A percentile compares a stretch with the other conserved stretches of the same genome.
These are phyloP conservation scores for Lophura nycthemera DNA, from an alignment of 2,113 vertebrate genomes.

Conservation along the genomic window DNA sequence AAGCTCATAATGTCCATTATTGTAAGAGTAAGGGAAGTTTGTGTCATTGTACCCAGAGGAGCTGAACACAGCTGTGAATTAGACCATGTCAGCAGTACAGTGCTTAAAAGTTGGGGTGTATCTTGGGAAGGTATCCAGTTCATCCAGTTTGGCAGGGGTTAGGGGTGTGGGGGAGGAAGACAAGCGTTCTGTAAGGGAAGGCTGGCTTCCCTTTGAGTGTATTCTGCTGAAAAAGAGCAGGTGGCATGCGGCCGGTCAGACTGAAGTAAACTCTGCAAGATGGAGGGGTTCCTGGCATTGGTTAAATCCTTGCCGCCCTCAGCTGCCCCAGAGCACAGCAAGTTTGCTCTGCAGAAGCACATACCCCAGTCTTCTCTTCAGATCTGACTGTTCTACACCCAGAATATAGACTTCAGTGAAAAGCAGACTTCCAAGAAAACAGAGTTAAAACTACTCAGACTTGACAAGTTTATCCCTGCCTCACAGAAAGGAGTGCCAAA, in stretches of 20 bases:
- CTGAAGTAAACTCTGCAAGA: not conserved
- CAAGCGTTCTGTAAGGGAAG: not conserved
- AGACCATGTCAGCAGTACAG: not conserved
- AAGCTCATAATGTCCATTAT: fast-evolving
- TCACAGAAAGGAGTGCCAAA: not conserved
- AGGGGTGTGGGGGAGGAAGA: not conserved
- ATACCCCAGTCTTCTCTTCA: not conserved
- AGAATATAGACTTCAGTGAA: not conserved
- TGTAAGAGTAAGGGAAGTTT: not conserved
- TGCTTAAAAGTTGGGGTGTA: conserved; percentile 22
- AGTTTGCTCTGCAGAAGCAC: not conserved
- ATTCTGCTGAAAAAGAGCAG: not conserved
- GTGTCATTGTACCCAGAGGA: not conserved
- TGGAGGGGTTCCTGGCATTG: not conserved
- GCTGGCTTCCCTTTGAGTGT: not conserved
- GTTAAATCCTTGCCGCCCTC: not conserved
- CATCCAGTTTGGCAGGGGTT: conserved; percentile 27
- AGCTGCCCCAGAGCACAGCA: not conserved
- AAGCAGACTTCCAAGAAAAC: conserved; percentile 1
- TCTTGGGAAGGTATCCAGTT: conserved; percentile 42
- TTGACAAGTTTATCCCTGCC: not conserved
- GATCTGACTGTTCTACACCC: not conserved
- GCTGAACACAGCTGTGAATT: not conserved
- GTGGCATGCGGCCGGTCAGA: not conserved
- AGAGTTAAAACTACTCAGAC: not conserved